Evolutionary conservation across 1,140 invertebrate genomes (phyloP), one percentile per base, ranked within the genome.

Genomic region (Nomia melanderi): DNA sequence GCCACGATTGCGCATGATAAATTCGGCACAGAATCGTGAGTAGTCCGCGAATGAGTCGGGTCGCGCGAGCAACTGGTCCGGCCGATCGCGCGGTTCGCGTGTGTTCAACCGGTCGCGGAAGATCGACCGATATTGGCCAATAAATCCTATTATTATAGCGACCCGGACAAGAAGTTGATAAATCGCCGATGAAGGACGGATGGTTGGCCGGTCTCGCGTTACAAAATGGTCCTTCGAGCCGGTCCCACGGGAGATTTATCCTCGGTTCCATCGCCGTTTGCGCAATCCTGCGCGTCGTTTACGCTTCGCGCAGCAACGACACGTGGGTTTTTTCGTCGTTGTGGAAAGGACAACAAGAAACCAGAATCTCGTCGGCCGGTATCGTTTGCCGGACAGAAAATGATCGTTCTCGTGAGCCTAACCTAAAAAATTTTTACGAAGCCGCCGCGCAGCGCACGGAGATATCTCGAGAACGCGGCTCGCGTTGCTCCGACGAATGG

Each of bases 131-230:
- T 86, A 83, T 86, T 76, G 56, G 41, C 71, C 63, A 81, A 85
- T 85, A 86, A 86, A 85, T 85, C 75, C 74, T 67, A 83, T 85
- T 85, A 86, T 86, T 83, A 81, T 78, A 73, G 69, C 78, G 47
- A 31, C 25, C 44, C 29, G 3, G 31, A 71, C 53, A 82, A 77
- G 73, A 82, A 82, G 41, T 77, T 83, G 77, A 84, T 84, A 84
- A 83, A 84, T 84, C 66, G 82, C 71, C 36, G 47, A 76, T 25
- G 56, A 33, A 67, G 78, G 73, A 31, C 33, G 60, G 36, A 54
- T 31, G 62, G 50, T 71, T 65, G 72, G 72, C 53, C 53, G 79
- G 44, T 77, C 62, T 59, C 69, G 41, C 73, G 73, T 81, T 66
- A 81, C 79, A 81, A 77, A 81, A 82, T 66, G 31, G 54, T 31